Evolutionary conservation across 2,797 vertebrate species (phyloP).

Genomic region (Columba guinea): DNA sequence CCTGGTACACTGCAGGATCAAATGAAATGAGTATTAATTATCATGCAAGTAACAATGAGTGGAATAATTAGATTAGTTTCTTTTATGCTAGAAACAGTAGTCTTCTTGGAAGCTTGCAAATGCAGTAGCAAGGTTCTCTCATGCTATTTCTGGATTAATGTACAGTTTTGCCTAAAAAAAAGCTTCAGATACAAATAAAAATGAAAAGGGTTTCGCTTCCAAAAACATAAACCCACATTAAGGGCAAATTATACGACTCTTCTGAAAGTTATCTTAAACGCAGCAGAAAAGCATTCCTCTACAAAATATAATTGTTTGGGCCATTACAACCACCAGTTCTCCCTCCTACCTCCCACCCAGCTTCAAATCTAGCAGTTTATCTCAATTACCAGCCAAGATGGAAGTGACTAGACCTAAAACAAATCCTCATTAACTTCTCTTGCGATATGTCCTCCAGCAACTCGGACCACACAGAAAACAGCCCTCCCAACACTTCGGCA

Average conservation of each 20-base stretch:
- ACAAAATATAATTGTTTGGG: constrained; percentile 60
- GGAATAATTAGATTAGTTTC: not conserved
- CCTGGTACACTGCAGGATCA: not conserved
- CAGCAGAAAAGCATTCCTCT: constrained; percentile 35
- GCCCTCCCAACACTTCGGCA: not conserved
- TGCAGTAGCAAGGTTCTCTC: not conserved
- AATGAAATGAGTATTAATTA: not conserved
- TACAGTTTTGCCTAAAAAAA: not conserved
- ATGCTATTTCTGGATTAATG: not conserved
- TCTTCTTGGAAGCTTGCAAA: not conserved
- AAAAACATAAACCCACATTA: constrained; percentile 17
- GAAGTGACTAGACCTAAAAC: constrained; percentile 49
- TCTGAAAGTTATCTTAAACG: constrained; percentile 19
- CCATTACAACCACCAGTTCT: constrained; percentile 13
- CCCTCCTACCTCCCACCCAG: not conserved
- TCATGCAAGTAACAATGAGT: not conserved
- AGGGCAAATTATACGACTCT: not conserved
- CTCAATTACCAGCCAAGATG: constrained; percentile 59
- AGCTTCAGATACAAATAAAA: not conserved
- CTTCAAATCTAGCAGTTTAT: constrained; percentile 63
- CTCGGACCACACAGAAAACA: not conserved
- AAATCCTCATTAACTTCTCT: constrained; percentile 55
- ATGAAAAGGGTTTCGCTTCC: not conserved
- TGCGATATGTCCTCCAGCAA: constrained; percentile 24
- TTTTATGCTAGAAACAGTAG: not conserved